A percentile compares a stretch with the other conserved stretches of the same genome.
Evolutionary conservation across 2,888 invertebrate species (phyloP).

Genomic region (Phoenoteleia sp.): DNA sequence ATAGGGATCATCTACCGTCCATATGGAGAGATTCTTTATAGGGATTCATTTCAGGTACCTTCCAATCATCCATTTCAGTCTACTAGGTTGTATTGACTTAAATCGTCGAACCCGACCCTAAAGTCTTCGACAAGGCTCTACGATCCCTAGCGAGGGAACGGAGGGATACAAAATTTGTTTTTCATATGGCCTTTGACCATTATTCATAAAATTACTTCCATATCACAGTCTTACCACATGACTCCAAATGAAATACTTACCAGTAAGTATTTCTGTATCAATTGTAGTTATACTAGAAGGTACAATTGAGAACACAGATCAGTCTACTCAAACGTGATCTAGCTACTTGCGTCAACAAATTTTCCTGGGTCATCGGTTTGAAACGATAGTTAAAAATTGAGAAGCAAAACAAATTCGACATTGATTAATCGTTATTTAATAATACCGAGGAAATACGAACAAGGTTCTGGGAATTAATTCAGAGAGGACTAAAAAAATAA

Average conservation of each 20-base stretch:
- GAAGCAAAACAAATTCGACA: conserved; percentile 91
- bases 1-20: too few relatives aligned
- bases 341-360: conserved; percentile 94
- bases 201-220: conserved; percentile 95
- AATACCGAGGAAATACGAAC: conserved; percentile 94
- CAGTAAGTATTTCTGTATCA: conserved; percentile 95
- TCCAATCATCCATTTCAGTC: too few relatives aligned
- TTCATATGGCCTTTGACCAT: conserved; percentile 99
- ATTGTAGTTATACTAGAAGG: conserved; percentile 91
- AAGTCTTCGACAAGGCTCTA: too few relatives aligned
- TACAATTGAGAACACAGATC: conserved; percentile 95
- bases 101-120: too few relatives aligned
- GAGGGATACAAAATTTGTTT: conserved; percentile 96
- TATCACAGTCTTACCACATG: conserved; percentile 95
- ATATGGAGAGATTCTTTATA: too few relatives aligned
- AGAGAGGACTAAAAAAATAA: conserved; percentile 89
- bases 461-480: conserved; percentile 93
- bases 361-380: conserved; percentile 95
- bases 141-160: too few relatives aligned
- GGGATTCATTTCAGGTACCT: too few relatives aligned
- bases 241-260: conserved; percentile 95
- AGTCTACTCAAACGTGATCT: conserved; percentile 93
- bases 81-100: too few relatives aligned
- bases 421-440: conserved; percentile 96
- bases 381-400: conserved; percentile 92